These are phyloP conservation scores for Salvelinus alpinus DNA, from an alignment of 2,113 vertebrate genomes.

Conservation along the genomic window DNA sequence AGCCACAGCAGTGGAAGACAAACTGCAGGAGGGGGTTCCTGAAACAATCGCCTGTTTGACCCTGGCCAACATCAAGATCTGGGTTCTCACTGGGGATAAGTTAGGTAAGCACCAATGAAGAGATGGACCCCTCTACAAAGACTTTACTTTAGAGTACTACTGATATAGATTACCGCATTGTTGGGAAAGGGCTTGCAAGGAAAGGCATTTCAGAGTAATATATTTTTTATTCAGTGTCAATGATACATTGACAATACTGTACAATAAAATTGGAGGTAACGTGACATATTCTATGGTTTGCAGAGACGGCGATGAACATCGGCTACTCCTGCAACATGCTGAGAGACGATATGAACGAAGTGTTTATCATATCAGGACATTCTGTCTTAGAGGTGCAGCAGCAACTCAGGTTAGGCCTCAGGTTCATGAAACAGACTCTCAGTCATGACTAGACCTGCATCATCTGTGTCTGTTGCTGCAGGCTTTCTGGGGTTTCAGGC, in stretches of 20 bases:
- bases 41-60: conserved; percentile 79
- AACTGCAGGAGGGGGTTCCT: conserved; percentile 84
- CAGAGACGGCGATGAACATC: conserved; percentile 86
- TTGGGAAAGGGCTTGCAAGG: neutral
- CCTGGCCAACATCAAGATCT: conserved; percentile 84
- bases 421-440: no score
- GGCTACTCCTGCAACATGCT: conserved; percentile 84
- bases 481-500: no score
- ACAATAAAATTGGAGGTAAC: no score
- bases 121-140: neutral
- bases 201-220: no score
- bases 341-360: conserved; percentile 80
- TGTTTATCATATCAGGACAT: conserved; percentile 78
- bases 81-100: conserved; percentile 88
- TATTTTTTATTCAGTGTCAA: no score
- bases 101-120: conserved; percentile 69
- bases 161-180: neutral
- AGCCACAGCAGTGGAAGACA: conserved; percentile 86
- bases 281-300: conserved; percentile 23
- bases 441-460: no score
- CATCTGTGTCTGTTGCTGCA: no score
- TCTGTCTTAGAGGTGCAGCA: conserved; percentile 73
- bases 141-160: neutral
- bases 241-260: no score
- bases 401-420: conserved; percentile 73